Percentiles rank a stretch among this genome's conserved stretches.
phyloP scores from a whole-genome alignment of 2,113 vertebrate genomes.

The Chaetodon auriga region DNA sequence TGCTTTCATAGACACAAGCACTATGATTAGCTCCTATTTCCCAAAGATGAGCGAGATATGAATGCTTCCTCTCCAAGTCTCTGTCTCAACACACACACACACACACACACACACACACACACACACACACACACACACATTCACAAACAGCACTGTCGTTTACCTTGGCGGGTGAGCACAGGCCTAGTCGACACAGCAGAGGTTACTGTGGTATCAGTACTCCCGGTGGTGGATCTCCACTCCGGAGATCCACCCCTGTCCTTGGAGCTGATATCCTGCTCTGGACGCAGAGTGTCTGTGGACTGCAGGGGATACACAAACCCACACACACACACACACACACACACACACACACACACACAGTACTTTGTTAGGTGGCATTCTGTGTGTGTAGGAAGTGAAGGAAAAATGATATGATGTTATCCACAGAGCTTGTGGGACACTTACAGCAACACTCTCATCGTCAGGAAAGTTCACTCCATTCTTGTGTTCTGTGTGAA shows the following conservation, averaged over 20 bases:
- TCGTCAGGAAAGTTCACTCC: conserved; percentile 87
- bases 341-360: conserved; percentile 19
- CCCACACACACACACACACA: conserved; percentile 20
- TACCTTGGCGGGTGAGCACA: conserved; percentile 82
- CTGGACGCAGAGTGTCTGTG: conserved; percentile 71
- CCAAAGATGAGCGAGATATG: conserved; percentile 1
- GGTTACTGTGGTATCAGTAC: conserved; percentile 60
- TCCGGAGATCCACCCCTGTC: conserved; percentile 77
- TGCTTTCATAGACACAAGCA: conserved; percentile 1
- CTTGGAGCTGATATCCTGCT: conserved; percentile 84
- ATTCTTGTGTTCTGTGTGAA: conserved; percentile 86
- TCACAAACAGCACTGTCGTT: not conserved
- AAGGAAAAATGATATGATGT: conserved; percentile 19
- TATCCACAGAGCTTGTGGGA: conserved; percentile 11
- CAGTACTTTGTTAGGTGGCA: conserved; percentile 5
- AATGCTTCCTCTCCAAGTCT: conserved; percentile 11
- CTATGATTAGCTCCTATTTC: conserved; percentile 31
- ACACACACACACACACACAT: not conserved
- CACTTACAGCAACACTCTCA: conserved; percentile 81
- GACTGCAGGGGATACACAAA: conserved; percentile 75
- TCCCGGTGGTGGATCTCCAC: conserved; percentile 57
- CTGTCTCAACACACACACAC: not conserved
- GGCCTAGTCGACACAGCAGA: conserved; percentile 67
- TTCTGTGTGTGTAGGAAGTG: conserved; percentile 16
- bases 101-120: not conserved